Base-by-base conservation (phyloP, 2,888 invertebrate species). In the Cryptocephalus primarius region DNA sequence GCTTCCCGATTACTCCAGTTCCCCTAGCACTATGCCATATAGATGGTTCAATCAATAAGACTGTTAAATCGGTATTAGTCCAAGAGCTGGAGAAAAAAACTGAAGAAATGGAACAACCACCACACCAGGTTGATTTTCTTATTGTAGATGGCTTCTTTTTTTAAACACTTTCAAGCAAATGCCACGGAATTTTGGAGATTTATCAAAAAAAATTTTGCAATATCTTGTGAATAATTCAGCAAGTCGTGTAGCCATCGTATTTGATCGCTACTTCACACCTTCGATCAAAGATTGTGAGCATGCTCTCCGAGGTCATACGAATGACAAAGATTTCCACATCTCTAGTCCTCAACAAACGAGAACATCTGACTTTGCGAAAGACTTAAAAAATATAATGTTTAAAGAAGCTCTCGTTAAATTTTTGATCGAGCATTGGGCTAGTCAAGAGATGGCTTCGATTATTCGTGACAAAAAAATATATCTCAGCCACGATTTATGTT, bases 371-470 rank as follows among this genome's bases (percentile, higher is more conserved):
- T 54, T 52, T 46, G 11, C 34, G 9, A 47, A 48, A 48, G 47
- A 50, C 8, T 32, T 52, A 12, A 42, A 43, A 43, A 50, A 50
- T 41, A 39, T 44, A 1, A 46, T 48, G 13, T 50, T 52, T 10
- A 52, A 55, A 53, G 44, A 53, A 50, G 61, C 59, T 36, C 34
- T 60, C 8, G 59, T 60, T 1, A 50, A 56, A 12, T 62, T 61
- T 48, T 46, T 61, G 1, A 55, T 59, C 8, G 49, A 54, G 10
- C 51, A 60, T 52, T 60, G 58, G 59, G 46, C 50, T 45, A 42
- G 43, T 43, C 38, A 54, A 31, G 56, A 58, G 40, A 56, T 58
- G 52, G 51, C 49, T 13, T 8, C 50, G 22, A 45, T 56, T 48
- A 54, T 59, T 32, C 54, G 57, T 43, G 45, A 49, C 33, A 60